Conservation (phyloP, 2,113 vertebrate species). For the Pseudorasbora parva region DNA sequence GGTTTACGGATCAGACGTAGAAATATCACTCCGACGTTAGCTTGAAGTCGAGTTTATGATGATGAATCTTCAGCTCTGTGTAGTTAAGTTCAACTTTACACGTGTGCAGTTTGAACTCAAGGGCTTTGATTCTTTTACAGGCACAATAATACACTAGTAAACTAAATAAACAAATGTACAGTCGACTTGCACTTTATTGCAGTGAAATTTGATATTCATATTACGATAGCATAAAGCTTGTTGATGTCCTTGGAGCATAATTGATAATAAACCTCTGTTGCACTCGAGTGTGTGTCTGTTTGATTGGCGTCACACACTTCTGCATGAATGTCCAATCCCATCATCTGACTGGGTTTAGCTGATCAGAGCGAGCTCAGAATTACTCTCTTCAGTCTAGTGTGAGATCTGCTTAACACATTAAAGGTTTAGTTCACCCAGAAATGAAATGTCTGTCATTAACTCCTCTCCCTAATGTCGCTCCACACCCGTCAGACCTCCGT, state of each 20-base stretch:
- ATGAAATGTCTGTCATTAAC: too few species aligned
- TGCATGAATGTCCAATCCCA: too few species aligned
- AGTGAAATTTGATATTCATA: slow-evolving; percentile 83
- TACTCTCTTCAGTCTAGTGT: too few species aligned
- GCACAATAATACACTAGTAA: slow-evolving; percentile 65
- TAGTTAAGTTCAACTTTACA: slow-evolving; percentile 78
- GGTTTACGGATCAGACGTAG: background rate
- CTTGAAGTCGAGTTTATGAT: background rate
- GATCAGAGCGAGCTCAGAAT: too few species aligned
- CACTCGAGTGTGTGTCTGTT: slow-evolving; percentile 59
- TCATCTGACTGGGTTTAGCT: too few species aligned
- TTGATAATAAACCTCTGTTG: slow-evolving; percentile 88
- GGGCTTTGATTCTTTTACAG: slow-evolving; percentile 86
- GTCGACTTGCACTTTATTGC: slow-evolving; percentile 97
- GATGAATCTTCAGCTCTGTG: background rate
- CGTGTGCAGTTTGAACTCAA: slow-evolving; percentile 85
- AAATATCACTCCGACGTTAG: too few species aligned
- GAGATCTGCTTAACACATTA: too few species aligned
- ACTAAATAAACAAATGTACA: slow-evolving; percentile 78
- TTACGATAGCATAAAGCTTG: slow-evolving; percentile 80
- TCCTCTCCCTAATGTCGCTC: too few species aligned
- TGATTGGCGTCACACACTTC: too few species aligned
- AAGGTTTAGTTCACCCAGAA: too few species aligned
- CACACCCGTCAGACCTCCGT: too few species aligned
- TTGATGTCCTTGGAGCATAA: slow-evolving; percentile 88